phyloP scores from a whole-genome alignment of 2,113 vertebrate genomes.

The Platysternon megacephalum region DNA sequence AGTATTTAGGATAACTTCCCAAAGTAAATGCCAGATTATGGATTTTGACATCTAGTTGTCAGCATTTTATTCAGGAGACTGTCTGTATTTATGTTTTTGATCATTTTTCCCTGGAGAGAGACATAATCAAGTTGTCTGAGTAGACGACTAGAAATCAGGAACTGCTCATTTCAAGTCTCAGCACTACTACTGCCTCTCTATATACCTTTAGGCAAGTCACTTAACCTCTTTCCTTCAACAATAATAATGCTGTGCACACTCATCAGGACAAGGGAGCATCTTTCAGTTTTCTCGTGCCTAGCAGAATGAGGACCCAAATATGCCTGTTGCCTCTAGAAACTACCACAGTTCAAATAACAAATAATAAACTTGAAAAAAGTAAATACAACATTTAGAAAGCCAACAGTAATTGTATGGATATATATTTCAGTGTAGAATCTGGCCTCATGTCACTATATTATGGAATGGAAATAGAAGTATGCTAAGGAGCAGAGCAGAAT shows the following conservation, averaged over 20 bases:
- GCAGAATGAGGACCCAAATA: not conserved
- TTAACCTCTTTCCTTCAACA: not conserved
- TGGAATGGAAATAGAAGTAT: not conserved
- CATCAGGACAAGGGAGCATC: not conserved
- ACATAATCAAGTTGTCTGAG: accelerated
- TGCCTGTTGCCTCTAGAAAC: not conserved
- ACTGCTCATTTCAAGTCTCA: not conserved
- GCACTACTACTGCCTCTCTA: not conserved
- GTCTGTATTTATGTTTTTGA: not conserved
- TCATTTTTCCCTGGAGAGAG: not conserved
- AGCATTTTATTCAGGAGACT: not conserved
- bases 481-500: not conserved
- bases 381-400: not conserved
- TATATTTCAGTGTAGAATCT: not conserved
- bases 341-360: not conserved
- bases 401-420: not conserved
- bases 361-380: not conserved
- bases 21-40: not conserved
- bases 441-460: not conserved
- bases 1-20: not conserved
- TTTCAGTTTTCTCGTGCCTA: not conserved
- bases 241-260: not conserved
- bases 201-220: not conserved
- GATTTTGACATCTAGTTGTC: not conserved
- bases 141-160: not conserved